Percentiles rank a stretch among this genome's conserved stretches.
Conservation (phyloP, 2,888 invertebrate genomes). For the Volucella inflata region DNA sequence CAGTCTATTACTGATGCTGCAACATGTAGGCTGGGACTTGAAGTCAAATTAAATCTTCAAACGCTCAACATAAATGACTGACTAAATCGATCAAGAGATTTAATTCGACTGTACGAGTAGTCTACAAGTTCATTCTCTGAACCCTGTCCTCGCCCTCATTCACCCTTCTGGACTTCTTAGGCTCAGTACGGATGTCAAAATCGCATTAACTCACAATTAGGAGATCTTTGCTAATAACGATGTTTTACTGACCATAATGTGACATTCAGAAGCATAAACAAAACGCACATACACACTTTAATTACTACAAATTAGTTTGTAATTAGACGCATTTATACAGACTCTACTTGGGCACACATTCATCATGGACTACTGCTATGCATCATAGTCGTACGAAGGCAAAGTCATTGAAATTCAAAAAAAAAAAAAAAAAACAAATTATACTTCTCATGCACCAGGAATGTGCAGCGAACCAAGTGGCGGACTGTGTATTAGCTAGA, state of each 20-base stretch:
- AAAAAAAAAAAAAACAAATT: too few species aligned
- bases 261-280: slow-evolving; percentile 41
- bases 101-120: slow-evolving; percentile 11
- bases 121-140: too few species aligned
- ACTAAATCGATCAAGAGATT: slow-evolving; percentile 29
- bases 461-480: slow-evolving; percentile 34
- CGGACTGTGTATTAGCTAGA: slow-evolving; percentile 32
- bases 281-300: slow-evolving; percentile 61
- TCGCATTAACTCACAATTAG: slow-evolving; percentile 47
- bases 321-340: slow-evolving; percentile 45
- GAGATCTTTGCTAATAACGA: slow-evolving; percentile 31
- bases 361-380: slow-evolving; percentile 45
- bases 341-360: slow-evolving; percentile 53
- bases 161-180: background rate
- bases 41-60: slow-evolving; percentile 49
- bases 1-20: background rate
- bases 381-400: slow-evolving; percentile 23
- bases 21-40: background rate
- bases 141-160: too few species aligned
- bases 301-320: slow-evolving; percentile 72
- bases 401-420: slow-evolving; percentile 28
- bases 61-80: slow-evolving; percentile 10
- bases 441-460: slow-evolving; percentile 3
- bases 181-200: background rate
- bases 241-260: slow-evolving; percentile 50